Evolutionary conservation across 2,888 invertebrate species (phyloP).

Genomic region (Linnaemya vulpina): DNA sequence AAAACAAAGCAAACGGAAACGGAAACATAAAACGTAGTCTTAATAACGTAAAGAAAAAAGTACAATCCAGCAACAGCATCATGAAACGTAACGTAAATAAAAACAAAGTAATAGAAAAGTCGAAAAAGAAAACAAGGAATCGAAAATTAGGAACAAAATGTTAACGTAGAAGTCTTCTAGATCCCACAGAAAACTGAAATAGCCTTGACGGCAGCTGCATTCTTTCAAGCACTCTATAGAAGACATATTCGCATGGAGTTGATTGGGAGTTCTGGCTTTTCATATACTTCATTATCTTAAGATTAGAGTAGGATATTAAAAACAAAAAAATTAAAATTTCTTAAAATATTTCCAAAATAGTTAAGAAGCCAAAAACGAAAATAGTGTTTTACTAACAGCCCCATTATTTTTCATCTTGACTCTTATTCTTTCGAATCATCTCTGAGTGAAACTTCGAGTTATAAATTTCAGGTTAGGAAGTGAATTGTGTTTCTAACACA

Average conservation of each 20-base stretch:
- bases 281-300: too few species aligned
- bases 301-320: too few species aligned
- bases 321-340: too few species aligned
- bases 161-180: neutral
- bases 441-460: too few species aligned
- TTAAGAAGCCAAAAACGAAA: too few species aligned
- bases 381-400: too few species aligned
- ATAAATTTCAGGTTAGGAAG: too few species aligned
- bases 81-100: constrained; percentile 68
- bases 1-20: constrained; percentile 71
- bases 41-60: constrained; percentile 55
- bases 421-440: too few species aligned
- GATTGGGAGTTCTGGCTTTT: too few species aligned
- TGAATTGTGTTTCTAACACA: too few species aligned
- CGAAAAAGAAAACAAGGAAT: constrained; percentile 27
- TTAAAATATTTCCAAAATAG: too few species aligned
- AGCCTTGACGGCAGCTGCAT: neutral
- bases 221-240: neutral
- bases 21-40: constrained; percentile 78
- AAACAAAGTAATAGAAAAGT: constrained; percentile 36
- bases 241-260: neutral
- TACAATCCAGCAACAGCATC: constrained; percentile 63
- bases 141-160: constrained; percentile 19
- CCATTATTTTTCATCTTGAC: too few species aligned
- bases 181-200: neutral